Conservation (phyloP, 2,113 vertebrate genomes). For the Hippocampus guttulatus region DNA sequence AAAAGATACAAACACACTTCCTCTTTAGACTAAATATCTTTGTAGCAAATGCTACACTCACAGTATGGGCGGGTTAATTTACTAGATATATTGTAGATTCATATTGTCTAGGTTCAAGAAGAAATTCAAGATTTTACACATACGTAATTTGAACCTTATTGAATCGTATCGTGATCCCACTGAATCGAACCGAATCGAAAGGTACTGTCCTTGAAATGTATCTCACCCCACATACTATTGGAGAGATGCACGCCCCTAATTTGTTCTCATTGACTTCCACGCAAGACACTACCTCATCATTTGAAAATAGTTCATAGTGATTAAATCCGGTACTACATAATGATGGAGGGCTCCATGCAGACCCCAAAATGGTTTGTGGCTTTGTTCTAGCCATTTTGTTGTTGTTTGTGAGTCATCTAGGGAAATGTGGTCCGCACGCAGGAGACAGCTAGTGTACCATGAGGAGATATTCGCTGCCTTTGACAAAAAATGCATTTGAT, state of each 20-base stretch:
- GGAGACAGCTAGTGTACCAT: background rate
- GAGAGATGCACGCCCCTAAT: background rate
- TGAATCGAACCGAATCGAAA: too few species aligned
- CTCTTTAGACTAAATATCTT: too few species aligned
- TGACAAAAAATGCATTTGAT: slow-evolving; percentile 9
- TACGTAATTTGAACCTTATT: background rate
- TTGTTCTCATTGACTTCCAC: background rate
- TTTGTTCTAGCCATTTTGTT: slow-evolving; percentile 8
- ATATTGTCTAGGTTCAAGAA: too few species aligned
- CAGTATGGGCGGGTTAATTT: too few species aligned
- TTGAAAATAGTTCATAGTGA: background rate
- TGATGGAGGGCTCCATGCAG: background rate
- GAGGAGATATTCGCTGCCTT: slow-evolving; percentile 1
- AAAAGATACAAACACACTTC: too few species aligned
- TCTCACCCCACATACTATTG: too few species aligned
- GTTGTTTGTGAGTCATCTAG: background rate
- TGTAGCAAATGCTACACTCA: too few species aligned
- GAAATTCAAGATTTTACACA: too few species aligned
- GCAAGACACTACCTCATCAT: background rate
- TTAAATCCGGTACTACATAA: background rate
- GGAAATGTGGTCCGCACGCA: background rate
- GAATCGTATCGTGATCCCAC: too few species aligned
- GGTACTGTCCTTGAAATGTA: too few species aligned
- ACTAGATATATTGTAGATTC: background rate
- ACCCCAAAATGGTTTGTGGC: background rate